These are phyloP conservation scores for Mobula birostris DNA, from an alignment of 2,113 vertebrate genomes.

Conservation along the genomic window DNA sequence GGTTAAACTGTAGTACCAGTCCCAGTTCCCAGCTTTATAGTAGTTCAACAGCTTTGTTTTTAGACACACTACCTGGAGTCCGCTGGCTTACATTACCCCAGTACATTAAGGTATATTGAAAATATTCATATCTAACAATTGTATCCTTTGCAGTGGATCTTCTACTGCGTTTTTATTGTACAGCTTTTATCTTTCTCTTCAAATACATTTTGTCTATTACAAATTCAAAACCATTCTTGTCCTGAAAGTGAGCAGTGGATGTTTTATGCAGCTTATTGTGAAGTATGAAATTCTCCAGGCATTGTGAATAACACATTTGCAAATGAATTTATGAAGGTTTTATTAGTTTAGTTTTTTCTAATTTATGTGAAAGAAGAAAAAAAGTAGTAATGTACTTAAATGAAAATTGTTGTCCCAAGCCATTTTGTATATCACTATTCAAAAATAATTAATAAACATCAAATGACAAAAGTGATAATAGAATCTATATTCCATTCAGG, in stretches of 20 bases:
- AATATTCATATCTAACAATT: background rate
- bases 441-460: background rate
- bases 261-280: background rate
- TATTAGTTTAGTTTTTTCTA: background rate
- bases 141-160: background rate
- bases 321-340: background rate
- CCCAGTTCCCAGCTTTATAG: constrained; percentile 46
- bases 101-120: constrained; percentile 69
- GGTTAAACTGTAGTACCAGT: constrained; percentile 45
- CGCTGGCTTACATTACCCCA: constrained; percentile 76
- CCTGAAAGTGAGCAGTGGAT: background rate
- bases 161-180: too few species aligned
- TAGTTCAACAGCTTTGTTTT: constrained; percentile 58
- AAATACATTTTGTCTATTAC: background rate
- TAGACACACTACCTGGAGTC: constrained; percentile 74
- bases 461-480: constrained; percentile 1
- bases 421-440: background rate
- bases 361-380: too few species aligned
- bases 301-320: background rate
- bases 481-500: background rate
- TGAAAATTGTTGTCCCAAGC: background rate
- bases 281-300: background rate
- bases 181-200: background rate
- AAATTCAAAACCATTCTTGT: background rate
- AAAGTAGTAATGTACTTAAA: too few species aligned